Base-by-base conservation (phyloP, 2,113 vertebrate species). In the Alligator mississippiensis region DNA sequence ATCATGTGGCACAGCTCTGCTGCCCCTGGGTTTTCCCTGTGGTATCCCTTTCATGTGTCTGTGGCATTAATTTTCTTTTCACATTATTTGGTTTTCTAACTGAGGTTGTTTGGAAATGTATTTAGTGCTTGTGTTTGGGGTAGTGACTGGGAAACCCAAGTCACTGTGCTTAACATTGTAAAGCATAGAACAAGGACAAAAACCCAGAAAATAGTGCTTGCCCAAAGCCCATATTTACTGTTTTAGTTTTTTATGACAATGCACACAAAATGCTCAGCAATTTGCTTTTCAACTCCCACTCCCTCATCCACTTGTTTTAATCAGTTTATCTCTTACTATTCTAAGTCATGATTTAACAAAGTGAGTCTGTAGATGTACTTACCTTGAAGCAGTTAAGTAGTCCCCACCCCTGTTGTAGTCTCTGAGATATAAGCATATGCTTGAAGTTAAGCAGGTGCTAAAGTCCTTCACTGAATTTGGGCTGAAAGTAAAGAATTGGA, bases 41-140 rank as follows among this genome's bases (percentile, higher is more conserved):
- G 34, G 63, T 88, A 88, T 88, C 38, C 7, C 2, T 90, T 83
- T 89, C 95, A 93, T 80, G 80, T 92, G 88, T 6, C 57, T 76
- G 70, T 24, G 90, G 66, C 38, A 57, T 17, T 25, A 22, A 11
- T 4, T 88, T 89, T 82, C 68, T 63, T 68, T 92, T 38, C 90
- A 89, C 11, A 62, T 30, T 87, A 61, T 60, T 90, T 90, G 87
- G 84, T 92, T 77, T 76, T 88, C 64, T 61, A 79, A 74, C 80
- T 34, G 64, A 61, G 61, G 4, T 77, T 79, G 4, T 64, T 54
- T 77, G 27, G 77, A 58, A 89, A 28, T 4, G 24, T 61, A 17
- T 82, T 89, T 38, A 61, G 77, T 87, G 18, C 58, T 64, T 88
- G 72, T 60, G 63, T 85, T 47, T 38, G 68, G 21, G 54, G 10